Evolutionary conservation across 2,888 invertebrate species (phyloP), one percentile per base, ranked within the genome.

Genomic region (Ecliptopera silaceata): DNA sequence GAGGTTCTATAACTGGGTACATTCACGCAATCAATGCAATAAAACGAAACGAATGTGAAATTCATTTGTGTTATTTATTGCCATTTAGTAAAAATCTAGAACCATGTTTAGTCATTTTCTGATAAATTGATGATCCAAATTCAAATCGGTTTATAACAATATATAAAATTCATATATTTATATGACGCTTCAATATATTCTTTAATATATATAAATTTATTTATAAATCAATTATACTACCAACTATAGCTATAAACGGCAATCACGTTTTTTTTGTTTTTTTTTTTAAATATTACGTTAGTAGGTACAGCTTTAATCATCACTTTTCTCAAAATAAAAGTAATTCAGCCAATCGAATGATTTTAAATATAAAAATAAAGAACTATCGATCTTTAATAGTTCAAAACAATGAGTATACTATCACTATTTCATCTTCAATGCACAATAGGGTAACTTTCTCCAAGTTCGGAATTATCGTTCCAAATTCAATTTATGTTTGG

Each of bases 11-110:
- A 75, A 80, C 78, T 71, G 75, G 69, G 71, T 65, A 64, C 67
- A 65, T 69, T 72, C 86, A 86, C 83, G 85, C 84, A 79, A 86
- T 70, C 70, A 75, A 74, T 75, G 56, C 54, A 67, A 73, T 70
- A 74, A 69, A 70, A 59, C 32, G 57, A 63, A 58, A 61, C 56
- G 56, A 62, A 59, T 63, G 61, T 43, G 46, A 59, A 51, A 54
- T 54, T 54, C 50, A 51, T 59, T 59, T 59, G 32, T 50, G 22
- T 42, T 59, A 49, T 63, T 58, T 26, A 26, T 43, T 49, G n/a
- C 39, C 45, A 22, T 49, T 49, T 43, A 47, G 36, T 13, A 48
- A 48, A 55, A 42, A 44, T 18, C 11, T 32, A 42, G 18, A 29
- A 5, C n/a, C n/a, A n/a, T n/a, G n/a, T n/a, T n/a, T n/a, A 41